Conservation (phyloP, 1,140 invertebrate genomes). For the Popillia japonica region DNA sequence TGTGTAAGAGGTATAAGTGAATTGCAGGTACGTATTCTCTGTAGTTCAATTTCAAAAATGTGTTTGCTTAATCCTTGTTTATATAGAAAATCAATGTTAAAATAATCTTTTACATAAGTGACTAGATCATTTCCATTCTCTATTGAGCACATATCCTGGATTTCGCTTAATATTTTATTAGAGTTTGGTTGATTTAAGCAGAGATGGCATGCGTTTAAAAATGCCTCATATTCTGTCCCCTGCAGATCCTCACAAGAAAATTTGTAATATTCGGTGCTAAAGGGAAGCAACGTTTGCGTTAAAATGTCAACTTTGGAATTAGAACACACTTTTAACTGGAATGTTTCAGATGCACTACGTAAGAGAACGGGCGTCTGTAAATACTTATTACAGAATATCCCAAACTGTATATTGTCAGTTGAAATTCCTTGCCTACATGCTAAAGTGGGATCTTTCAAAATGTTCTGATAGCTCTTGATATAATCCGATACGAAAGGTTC, state of each 20-base stretch:
- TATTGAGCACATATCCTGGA: neutral
- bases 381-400: neutral
- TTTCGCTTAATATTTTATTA: neutral
- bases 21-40: neutral
- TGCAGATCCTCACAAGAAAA: neutral
- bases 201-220: neutral
- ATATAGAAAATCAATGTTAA: neutral
- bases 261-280: neutral
- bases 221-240: neutral
- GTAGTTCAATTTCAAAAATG: neutral
- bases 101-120: constrained; percentile 2
- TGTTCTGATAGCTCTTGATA: neutral
- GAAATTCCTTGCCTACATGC: neutral
- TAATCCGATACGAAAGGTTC: neutral
- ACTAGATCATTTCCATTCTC: neutral
- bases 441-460: neutral
- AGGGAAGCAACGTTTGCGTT: neutral
- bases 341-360: neutral
- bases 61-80: neutral
- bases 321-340: neutral
- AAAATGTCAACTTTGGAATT: neutral
- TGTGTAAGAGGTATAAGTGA: neutral
- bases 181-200: neutral
- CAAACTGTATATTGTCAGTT: neutral
- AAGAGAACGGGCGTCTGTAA: neutral